Evolutionary conservation across 23 tunicate species (phyloP).

Genomic region (Pegea sp.): DNA sequence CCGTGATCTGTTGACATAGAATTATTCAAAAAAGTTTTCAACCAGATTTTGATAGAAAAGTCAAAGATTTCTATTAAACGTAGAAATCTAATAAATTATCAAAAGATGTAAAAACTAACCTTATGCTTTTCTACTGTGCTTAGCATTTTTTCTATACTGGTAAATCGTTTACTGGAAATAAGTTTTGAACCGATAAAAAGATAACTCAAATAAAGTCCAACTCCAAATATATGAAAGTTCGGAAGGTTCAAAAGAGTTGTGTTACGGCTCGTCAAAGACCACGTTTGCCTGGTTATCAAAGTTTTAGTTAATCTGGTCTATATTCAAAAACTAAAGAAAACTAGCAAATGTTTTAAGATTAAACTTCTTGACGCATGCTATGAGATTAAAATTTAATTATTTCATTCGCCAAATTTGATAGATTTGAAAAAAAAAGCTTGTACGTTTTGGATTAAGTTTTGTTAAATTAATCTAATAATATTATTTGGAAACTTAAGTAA

Average conservation of each 20-base stretch:
- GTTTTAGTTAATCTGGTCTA: too few relatives aligned
- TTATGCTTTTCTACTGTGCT: neutral
- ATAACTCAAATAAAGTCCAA: neutral
- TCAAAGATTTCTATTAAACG: neutral
- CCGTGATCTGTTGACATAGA: constrained; percentile 5
- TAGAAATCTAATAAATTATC: neutral
- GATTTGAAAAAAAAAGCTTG: too few relatives aligned
- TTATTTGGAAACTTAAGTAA: too few relatives aligned
- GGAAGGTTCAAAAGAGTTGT: neutral
- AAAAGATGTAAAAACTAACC: neutral
- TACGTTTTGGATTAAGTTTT: too few relatives aligned
- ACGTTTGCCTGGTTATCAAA: too few relatives aligned
- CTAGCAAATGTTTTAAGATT: too few relatives aligned
- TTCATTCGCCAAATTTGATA: too few relatives aligned
- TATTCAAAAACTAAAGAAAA: too few relatives aligned
- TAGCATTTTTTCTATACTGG: neutral
- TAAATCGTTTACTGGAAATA: neutral
- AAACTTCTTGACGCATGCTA: too few relatives aligned
- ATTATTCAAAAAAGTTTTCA: neutral
- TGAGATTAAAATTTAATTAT: too few relatives aligned
- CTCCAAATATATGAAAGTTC: constrained; percentile 1
- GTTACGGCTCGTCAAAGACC: neutral
- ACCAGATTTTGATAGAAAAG: neutral
- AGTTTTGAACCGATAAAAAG: neutral
- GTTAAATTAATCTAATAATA: too few relatives aligned